Evolutionary conservation across 2,113 vertebrate species (phyloP).

Genomic region (Austrofundulus limnaeus): DNA sequence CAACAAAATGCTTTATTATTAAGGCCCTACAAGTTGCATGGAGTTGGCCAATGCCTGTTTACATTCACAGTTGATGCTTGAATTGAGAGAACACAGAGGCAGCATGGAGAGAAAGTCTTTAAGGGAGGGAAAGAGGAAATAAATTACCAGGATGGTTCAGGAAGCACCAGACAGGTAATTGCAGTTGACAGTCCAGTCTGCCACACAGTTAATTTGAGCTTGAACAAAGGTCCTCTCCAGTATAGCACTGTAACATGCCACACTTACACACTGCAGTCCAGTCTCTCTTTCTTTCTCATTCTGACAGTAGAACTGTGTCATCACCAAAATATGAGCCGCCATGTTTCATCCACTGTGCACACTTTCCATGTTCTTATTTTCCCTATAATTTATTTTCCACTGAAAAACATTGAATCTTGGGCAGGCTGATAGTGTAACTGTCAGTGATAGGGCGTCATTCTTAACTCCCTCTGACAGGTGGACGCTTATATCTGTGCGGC

Average conservation of each 20-base stretch:
- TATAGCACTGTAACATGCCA: constrained; percentile 38
- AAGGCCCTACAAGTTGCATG: constrained; percentile 65
- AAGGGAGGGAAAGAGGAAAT: constrained; percentile 71
- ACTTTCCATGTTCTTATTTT: constrained; percentile 72
- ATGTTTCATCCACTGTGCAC: constrained; percentile 53
- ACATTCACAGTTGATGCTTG: constrained; percentile 65
- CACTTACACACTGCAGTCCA: constrained; percentile 83
- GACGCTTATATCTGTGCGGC: constrained; percentile 70
- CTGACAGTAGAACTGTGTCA: constrained; percentile 67
- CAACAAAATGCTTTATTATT: constrained; percentile 67
- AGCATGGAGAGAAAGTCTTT: constrained; percentile 32
- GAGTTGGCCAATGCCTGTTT: constrained; percentile 67
- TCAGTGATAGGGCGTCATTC: constrained; percentile 75
- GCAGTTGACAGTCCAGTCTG: constrained; percentile 88
- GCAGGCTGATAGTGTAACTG: constrained; percentile 72
- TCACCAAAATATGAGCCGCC: constrained; percentile 70
- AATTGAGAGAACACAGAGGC: constrained; percentile 48
- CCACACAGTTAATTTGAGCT: constrained; percentile 93
- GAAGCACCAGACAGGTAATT: constrained; percentile 86
- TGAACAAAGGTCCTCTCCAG: constrained; percentile 86
- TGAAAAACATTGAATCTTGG: constrained; percentile 70
- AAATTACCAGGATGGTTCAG: constrained; percentile 81
- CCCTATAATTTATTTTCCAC: constrained; percentile 71
- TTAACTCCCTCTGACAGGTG: constrained; percentile 78
- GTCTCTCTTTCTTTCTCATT: constrained; percentile 80